phyloP scores from a whole-genome alignment of 1,140 invertebrate genomes.

The Rhagoletis zephyria region DNA sequence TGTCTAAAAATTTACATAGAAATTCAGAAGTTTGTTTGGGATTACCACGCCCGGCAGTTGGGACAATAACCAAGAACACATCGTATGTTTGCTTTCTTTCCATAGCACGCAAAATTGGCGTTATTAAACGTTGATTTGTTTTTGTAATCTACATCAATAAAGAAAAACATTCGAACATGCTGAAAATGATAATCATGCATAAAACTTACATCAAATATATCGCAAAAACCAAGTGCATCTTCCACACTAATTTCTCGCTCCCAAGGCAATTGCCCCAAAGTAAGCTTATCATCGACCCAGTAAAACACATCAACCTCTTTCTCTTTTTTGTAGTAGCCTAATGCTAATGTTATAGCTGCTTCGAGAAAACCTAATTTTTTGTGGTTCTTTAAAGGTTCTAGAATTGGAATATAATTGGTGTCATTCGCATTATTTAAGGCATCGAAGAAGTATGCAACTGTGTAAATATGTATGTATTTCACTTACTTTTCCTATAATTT shows the following conservation, averaged over 20 bases:
- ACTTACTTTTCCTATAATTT: constrained; percentile 63
- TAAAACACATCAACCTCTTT: constrained; percentile 60
- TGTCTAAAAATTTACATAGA: constrained; percentile 59
- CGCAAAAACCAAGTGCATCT: constrained; percentile 61
- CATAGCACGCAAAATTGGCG: constrained; percentile 60
- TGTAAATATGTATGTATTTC: neutral
- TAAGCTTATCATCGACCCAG: constrained; percentile 62
- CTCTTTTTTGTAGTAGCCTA: constrained; percentile 66
- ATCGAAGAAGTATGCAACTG: neutral
- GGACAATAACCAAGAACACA: constrained; percentile 67
- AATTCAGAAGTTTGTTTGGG: constrained; percentile 59
- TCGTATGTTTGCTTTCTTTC: constrained; percentile 61
- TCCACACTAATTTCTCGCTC: constrained; percentile 59
- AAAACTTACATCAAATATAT: constrained; percentile 48
- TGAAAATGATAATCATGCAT: neutral
- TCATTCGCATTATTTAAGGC: neutral
- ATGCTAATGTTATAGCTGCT: constrained; percentile 65
- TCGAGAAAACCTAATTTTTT: constrained; percentile 60
- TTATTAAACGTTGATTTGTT: constrained; percentile 63
- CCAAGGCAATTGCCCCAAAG: constrained; percentile 60
- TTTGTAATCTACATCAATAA: constrained; percentile 57
- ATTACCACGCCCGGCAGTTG: constrained; percentile 65
- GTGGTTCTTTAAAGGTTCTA: constrained; percentile 56
- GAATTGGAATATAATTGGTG: neutral
- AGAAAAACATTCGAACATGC: constrained; percentile 24